Percentiles rank a stretch among this genome's conserved stretches.
Evolutionary conservation across 2,888 invertebrate species (phyloP).

Genomic region (Habroteleia sp.): DNA sequence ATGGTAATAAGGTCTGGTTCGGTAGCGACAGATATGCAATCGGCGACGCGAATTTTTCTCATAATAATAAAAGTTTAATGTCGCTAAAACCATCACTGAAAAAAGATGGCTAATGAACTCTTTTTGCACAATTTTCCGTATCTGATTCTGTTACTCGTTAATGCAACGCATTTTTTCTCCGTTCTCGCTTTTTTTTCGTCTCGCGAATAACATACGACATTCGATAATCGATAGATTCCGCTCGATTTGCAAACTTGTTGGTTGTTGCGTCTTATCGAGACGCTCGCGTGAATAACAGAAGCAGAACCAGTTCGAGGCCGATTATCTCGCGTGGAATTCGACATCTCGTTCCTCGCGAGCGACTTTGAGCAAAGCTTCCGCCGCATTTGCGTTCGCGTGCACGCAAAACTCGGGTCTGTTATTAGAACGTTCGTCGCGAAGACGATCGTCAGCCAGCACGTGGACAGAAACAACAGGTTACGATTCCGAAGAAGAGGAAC

Average conservation of each 20-base stretch:
- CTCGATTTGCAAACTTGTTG: slow-evolving; percentile 62
- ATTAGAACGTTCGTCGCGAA: slow-evolving; percentile 44
- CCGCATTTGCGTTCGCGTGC: slow-evolving; percentile 59
- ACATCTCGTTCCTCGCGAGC: slow-evolving; percentile 58
- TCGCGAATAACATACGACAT: slow-evolving; percentile 51
- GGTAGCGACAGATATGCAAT: slow-evolving; percentile 48
- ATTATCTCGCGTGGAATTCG: slow-evolving; percentile 62
- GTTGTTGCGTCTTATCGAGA: slow-evolving; percentile 57
- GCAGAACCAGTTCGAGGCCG: slow-evolving; percentile 62
- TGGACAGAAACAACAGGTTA: slow-evolving; percentile 51
- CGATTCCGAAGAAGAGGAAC: not conserved
- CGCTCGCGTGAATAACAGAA: slow-evolving; percentile 63
- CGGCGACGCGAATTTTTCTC: slow-evolving; percentile 39
- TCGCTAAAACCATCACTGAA: slow-evolving; percentile 21
- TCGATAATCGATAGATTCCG: slow-evolving; percentile 63
- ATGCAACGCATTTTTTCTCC: slow-evolving; percentile 36
- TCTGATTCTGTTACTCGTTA: slow-evolving; percentile 58
- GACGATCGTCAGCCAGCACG: slow-evolving; percentile 38
- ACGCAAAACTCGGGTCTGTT: slow-evolving; percentile 41
- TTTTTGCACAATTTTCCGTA: slow-evolving; percentile 54
- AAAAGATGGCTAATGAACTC: slow-evolving; percentile 50
- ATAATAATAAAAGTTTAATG: slow-evolving; percentile 58
- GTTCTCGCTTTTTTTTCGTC: slow-evolving; percentile 36
- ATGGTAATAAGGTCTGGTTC: slow-evolving; percentile 23
- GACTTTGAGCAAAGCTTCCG: slow-evolving; percentile 61